phyloP scores from a whole-genome alignment of 2,113 vertebrate genomes.

The Rattus rattus region DNA sequence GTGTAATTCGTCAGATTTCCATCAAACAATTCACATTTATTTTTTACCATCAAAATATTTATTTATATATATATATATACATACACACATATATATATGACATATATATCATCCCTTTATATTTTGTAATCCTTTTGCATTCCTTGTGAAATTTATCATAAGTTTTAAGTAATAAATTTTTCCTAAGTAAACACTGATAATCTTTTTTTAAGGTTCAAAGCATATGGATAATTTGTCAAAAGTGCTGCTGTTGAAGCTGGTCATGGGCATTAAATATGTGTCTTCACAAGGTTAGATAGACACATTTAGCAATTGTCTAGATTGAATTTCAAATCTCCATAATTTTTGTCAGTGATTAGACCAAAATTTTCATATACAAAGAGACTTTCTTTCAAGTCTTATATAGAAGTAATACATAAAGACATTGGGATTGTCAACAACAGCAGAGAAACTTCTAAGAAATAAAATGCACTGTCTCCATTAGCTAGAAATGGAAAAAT shows the following conservation, averaged over 20 bases:
- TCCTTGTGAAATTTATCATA: neutral
- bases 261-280: neutral
- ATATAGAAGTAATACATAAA: neutral
- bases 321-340: neutral
- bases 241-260: neutral
- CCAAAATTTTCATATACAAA: neutral
- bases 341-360: neutral
- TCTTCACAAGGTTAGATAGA: neutral
- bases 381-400: neutral
- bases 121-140: neutral
- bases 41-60: neutral
- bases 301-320: neutral
- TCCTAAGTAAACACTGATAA: neutral
- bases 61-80: no score
- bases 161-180: neutral
- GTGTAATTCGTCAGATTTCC: neutral
- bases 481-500: neutral
- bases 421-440: neutral
- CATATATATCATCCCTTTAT: neutral
- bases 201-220: neutral
- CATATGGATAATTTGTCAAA: neutral
- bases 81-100: no score
- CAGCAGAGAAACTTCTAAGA: neutral
- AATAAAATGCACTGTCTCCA: neutral
- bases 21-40: neutral